A percentile compares a stretch with the other conserved stretches of the same genome.
These are phyloP conservation scores for Callaeas wilsoni DNA, from an alignment of 2,113 vertebrate species.

Conservation along the genomic window DNA sequence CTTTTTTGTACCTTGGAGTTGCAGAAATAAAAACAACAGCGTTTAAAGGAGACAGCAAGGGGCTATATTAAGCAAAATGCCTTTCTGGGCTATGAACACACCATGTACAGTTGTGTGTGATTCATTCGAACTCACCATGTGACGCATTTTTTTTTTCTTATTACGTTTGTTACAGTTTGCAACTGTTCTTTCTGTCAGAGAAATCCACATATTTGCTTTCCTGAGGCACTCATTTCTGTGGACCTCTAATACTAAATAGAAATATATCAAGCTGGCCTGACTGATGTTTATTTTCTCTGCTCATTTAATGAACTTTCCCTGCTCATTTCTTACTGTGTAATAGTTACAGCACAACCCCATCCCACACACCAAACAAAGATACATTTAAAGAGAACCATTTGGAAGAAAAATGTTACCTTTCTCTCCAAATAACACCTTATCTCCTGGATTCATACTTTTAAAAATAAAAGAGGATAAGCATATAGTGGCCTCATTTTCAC, in stretches of 20 bases:
- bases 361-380: not conserved
- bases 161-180: not conserved
- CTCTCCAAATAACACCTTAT: not conserved
- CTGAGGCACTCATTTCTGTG: not conserved
- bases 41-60: not conserved
- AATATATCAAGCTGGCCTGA: not conserved
- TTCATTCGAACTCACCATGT: not conserved
- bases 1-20: not conserved
- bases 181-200: not conserved
- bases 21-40: not conserved
- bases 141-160: not conserved
- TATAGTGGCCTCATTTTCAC: not conserved
- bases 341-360: not conserved
- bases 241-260: not conserved
- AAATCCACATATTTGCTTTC: not conserved
- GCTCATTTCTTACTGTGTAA: not conserved
- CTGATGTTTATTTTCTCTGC: not conserved
- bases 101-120: not conserved
- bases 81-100: not conserved
- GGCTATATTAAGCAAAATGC: not conserved
- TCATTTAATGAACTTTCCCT: not conserved
- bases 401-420: not conserved
- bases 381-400: not conserved
- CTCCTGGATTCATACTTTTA: not conserved
- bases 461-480: not conserved